A percentile compares a stretch with the other conserved stretches of the same genome.
phyloP scores from a whole-genome alignment of 1,140 invertebrate species.

The Dendrolimus kikuchii region DNA sequence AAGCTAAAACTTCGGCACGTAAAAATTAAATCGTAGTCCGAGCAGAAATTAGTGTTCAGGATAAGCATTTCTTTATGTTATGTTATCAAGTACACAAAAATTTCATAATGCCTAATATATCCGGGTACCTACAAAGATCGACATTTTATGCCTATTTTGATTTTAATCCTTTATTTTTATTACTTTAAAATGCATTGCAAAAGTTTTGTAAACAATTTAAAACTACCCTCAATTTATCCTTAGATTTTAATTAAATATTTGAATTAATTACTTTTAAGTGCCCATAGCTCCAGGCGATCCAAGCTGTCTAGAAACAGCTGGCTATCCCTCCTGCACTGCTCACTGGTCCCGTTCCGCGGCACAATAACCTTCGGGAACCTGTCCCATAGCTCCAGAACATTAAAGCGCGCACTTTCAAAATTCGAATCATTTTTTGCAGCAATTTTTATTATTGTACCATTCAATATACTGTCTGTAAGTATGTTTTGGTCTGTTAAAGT shows the following conservation, averaged over 20 bases:
- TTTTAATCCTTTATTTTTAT: no score
- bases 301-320: slow-evolving; percentile 57
- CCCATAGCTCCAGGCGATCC: slow-evolving; percentile 72
- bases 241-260: slow-evolving; percentile 9
- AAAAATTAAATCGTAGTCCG: no score
- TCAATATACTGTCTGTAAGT: slow-evolving; percentile 40
- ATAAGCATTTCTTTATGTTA: no score
- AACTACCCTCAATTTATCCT: slow-evolving; percentile 9
- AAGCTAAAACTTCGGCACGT: no score
- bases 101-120: no score
- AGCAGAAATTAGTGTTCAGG: no score
- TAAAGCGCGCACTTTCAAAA: slow-evolving; percentile 32
- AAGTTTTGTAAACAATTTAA: background rate
- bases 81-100: no score
- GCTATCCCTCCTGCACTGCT: slow-evolving; percentile 61
- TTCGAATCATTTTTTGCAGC: slow-evolving; percentile 37
- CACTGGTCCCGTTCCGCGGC: slow-evolving; percentile 52
- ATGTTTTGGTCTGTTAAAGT: slow-evolving; percentile 38
- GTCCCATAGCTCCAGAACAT: slow-evolving; percentile 50
- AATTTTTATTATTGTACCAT: slow-evolving; percentile 47
- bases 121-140: no score
- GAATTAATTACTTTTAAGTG: slow-evolving; percentile 72
- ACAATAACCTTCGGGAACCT: slow-evolving; percentile 57
- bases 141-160: no score
- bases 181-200: no score